Conservation (phyloP, 2,888 invertebrate species). For the Ochlodes sylvanus region DNA sequence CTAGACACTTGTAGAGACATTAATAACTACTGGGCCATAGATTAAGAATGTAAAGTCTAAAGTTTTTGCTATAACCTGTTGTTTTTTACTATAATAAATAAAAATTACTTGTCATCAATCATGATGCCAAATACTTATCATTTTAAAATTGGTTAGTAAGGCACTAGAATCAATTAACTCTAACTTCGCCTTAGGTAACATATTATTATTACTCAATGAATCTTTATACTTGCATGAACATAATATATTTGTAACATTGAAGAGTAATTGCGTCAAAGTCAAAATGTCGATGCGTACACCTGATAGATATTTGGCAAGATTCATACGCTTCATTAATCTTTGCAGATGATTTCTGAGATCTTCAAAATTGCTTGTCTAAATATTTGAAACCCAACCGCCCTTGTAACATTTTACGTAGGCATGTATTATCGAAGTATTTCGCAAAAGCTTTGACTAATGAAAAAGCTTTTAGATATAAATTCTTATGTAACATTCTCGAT, state of each 20-base stretch:
- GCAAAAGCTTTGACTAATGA: constrained; percentile 12
- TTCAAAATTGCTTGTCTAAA: constrained; percentile 29
- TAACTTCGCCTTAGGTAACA: too few species aligned
- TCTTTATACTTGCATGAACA: too few species aligned
- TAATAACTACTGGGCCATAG: too few species aligned
- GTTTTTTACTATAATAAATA: too few species aligned
- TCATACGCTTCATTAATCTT: constrained; percentile 29
- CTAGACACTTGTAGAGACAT: too few species aligned
- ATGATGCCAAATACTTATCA: too few species aligned
- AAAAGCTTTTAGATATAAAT: constrained; percentile 11
- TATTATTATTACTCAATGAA: too few species aligned
- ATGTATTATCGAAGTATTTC: constrained; percentile 21
- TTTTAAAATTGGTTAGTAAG: too few species aligned
- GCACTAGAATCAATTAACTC: too few species aligned
- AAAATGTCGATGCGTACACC: constrained; percentile 6
- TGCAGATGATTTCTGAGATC: constrained; percentile 32
- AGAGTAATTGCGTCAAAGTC: neutral
- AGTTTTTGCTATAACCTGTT: too few species aligned
- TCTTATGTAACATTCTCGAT: neutral
- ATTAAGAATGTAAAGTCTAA: too few species aligned
- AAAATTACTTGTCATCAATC: too few species aligned
- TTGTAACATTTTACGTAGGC: constrained; percentile 20
- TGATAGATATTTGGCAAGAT: constrained; percentile 17
- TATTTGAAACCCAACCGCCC: constrained; percentile 31
- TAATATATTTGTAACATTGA: neutral